Conservation (phyloP, 2,797 vertebrate species). For the Anguilla obscura region DNA sequence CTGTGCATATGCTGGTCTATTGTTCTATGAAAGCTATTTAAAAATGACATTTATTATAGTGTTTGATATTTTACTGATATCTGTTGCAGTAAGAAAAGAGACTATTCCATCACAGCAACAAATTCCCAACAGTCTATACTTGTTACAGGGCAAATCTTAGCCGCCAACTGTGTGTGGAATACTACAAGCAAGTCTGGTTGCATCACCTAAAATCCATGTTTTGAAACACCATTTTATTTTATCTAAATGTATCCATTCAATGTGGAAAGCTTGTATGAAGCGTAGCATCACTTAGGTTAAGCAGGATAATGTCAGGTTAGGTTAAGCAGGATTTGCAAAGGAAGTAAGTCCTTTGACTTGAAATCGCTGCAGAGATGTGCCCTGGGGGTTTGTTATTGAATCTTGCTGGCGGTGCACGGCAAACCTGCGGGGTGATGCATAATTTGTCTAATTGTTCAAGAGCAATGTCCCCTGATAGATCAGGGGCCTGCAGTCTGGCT, state of each 20-base stretch:
- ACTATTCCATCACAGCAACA: not conserved
- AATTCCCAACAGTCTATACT: not conserved
- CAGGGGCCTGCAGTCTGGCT: not conserved
- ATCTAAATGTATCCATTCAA: not conserved
- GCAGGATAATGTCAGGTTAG: not conserved
- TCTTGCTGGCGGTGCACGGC: not conserved
- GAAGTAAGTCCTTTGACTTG: not conserved
- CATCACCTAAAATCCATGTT: not conserved
- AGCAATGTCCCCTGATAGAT: not conserved
- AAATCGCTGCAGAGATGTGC: not conserved
- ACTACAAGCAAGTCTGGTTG: not conserved
- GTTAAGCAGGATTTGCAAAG: not conserved
- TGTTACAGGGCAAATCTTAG: not conserved
- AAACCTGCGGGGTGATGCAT: not conserved
- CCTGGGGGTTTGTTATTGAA: not conserved
- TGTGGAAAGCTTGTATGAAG: not conserved
- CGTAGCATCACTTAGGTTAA: not conserved
- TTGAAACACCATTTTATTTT: not conserved
- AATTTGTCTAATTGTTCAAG: not conserved
- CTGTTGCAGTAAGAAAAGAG: not conserved
- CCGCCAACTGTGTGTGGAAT: not conserved
- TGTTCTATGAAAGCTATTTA: not conserved
- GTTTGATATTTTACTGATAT: not conserved
- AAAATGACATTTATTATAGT: not conserved
- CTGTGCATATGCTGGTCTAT: not conserved